Base-by-base conservation (phyloP, 1,140 invertebrate genomes). In the Subanguina moxae region DNA sequence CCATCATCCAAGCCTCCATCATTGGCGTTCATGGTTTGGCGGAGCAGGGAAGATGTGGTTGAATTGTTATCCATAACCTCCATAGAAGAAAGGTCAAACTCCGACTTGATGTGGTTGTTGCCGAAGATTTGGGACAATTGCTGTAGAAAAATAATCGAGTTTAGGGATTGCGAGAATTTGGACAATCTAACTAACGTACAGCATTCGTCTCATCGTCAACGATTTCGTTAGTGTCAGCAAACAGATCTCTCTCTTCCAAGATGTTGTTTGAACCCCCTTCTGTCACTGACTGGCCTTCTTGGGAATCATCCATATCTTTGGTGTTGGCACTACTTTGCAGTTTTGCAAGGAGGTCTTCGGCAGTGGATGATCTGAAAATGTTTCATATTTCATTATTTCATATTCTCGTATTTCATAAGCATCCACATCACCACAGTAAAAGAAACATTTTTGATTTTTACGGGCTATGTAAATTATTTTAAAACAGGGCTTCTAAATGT, bases 101-200 rank as follows among this genome's bases (percentile, higher is more conserved):
- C 69, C 1, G 69, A 71, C 19, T 72, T 70, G 23, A 71, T 19
- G 68, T 21, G 58, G 61, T 23, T 69, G 45, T 28, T 21, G 3
- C 74, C 74, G 23, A 74, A 74, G 15, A 74, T 64, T 9, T 19
- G 63, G n/a, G 72, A 78, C 23, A 74, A 21, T 15, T 74, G 75
- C 3, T 38, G n/a, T n/a, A n/a, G n/a, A n/a, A n/a, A n/a, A n/a
- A n/a, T n/a, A n/a, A n/a, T n/a, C n/a, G n/a, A n/a, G n/a, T n/a
- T n/a, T n/a, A n/a, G n/a, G n/a, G n/a, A n/a, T n/a, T n/a, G n/a
- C n/a, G n/a, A n/a, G n/a, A n/a, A n/a, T n/a, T n/a, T n/a, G n/a
- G n/a, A n/a, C n/a, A n/a, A n/a, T n/a, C n/a, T n/a, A n/a, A n/a
- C n/a, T n/a, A n/a, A n/a, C n/a, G n/a, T n/a, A n/a, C n/a, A n/a